phyloP scores from a whole-genome alignment of 2,888 invertebrate species.

The Drosophila paracracens region DNA sequence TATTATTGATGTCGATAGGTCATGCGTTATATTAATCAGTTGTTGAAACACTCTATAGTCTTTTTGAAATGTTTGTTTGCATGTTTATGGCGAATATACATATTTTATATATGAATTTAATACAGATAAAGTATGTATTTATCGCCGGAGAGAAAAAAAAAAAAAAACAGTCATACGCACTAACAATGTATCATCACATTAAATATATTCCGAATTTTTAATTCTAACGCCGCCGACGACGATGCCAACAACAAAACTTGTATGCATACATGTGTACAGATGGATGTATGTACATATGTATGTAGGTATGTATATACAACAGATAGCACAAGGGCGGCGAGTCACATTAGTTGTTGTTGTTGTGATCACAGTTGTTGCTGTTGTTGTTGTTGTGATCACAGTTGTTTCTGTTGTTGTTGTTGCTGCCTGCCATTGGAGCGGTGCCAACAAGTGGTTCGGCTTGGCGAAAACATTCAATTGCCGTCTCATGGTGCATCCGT shows the following conservation, averaged over 20 bases:
- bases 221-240: conserved; percentile 36
- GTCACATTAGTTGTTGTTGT: conserved; percentile 46
- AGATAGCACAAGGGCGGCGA: conserved; percentile 54
- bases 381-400: conserved; percentile 14
- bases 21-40: conserved; percentile 17
- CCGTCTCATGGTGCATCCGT: conserved; percentile 30
- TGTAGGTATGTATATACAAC: conserved; percentile 9
- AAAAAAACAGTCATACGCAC: conserved; percentile 3
- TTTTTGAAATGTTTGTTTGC: neutral
- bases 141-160: neutral
- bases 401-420: conserved; percentile 22
- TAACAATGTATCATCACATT: conserved; percentile 44
- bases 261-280: neutral
- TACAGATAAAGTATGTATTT: neutral
- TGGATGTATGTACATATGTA: conserved; percentile 9
- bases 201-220: conserved; percentile 51
- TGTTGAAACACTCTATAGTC: conserved; percentile 9
- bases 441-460: conserved; percentile 78
- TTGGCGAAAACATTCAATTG: conserved; percentile 62
- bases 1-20: conserved; percentile 33
- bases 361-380: conserved; percentile 27
- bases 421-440: conserved; percentile 55
- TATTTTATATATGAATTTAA: neutral
- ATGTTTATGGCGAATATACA: conserved; percentile 12
- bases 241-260: conserved; percentile 30